Conservation (phyloP, 2,113 vertebrate species). For the Hyperopisus bebe region DNA sequence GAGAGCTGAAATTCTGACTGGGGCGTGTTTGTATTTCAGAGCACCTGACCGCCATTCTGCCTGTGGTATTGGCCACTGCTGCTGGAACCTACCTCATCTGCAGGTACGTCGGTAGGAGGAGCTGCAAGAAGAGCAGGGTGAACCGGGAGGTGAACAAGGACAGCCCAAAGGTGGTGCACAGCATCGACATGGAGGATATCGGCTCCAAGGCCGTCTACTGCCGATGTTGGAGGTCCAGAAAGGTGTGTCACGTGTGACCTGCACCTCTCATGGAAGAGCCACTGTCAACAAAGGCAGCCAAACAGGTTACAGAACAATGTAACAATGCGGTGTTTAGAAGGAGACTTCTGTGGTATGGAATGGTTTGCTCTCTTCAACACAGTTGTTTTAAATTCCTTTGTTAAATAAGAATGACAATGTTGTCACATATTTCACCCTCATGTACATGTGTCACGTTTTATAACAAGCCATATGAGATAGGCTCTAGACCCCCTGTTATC, state of each 20-base stretch:
- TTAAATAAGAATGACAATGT: neutral
- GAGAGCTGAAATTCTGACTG: neutral
- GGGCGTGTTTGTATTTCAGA: slow-evolving; percentile 42
- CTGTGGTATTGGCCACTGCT: slow-evolving; percentile 55
- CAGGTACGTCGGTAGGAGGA: slow-evolving; percentile 44
- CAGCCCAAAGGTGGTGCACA: slow-evolving; percentile 67
- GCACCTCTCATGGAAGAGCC: neutral
- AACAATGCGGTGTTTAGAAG: neutral
- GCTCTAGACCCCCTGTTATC: neutral
- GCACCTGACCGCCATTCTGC: slow-evolving; percentile 52
- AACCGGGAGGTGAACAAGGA: slow-evolving; percentile 60
- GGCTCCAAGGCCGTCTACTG: slow-evolving; percentile 64
- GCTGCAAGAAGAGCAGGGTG: slow-evolving; percentile 50
- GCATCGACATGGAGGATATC: slow-evolving; percentile 68
- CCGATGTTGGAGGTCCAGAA: slow-evolving; percentile 71
- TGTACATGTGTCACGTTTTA: neutral
- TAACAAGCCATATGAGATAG: neutral
- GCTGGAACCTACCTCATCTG: slow-evolving; percentile 53
- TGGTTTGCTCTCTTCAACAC: neutral
- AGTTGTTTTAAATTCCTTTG: neutral
- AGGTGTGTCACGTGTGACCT: slow-evolving; percentile 43
- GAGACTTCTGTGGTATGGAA: neutral
- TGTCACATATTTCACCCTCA: neutral
- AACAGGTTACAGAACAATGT: neutral
- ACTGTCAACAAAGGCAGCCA: neutral